Evolutionary conservation across 2,888 invertebrate species (phyloP).

Genomic region (Hybos culiciformis): DNA sequence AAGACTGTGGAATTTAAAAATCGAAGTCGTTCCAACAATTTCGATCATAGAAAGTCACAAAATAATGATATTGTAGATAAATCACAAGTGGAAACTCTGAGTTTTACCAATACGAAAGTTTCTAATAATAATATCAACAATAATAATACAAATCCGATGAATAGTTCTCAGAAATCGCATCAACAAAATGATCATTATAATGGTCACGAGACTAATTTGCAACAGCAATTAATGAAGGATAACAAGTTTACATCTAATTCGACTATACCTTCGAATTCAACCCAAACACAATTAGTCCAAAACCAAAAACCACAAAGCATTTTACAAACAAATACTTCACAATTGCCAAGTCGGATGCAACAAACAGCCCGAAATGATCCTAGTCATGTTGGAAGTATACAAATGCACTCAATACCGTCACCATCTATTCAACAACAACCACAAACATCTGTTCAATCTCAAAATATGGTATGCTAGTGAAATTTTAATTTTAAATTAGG

Average conservation of each 20-base stretch:
- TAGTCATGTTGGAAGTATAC: constrained; percentile 34
- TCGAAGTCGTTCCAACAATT: constrained; percentile 17
- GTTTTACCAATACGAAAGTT: constrained; percentile 16
- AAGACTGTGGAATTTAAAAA: constrained; percentile 32
- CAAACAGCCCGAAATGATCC: constrained; percentile 33
- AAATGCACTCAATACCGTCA: constrained; percentile 32
- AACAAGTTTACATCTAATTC: constrained; percentile 7
- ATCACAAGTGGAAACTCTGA: constrained; percentile 13
- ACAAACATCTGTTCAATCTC: too few species aligned
- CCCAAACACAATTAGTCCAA: neutral
- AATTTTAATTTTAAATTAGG: too few species aligned
- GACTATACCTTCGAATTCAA: constrained; percentile 2
- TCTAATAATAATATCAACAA: constrained; percentile 1
- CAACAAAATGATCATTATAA: constrained; percentile 8
- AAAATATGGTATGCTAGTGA: too few species aligned
- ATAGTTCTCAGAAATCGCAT: constrained; percentile 11
- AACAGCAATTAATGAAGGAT: constrained; percentile 1
- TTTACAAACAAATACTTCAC: neutral
- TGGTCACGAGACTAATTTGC: constrained; percentile 8
- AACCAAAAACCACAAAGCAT: constrained; percentile 2
- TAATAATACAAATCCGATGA: constrained; percentile 7
- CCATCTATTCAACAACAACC: constrained; percentile 23
- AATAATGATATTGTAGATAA: constrained; percentile 5
- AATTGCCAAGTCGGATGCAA: constrained; percentile 27
- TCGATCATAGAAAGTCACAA: constrained; percentile 6